Evolutionary conservation across 2,888 invertebrate species (phyloP), one percentile per base, ranked within the genome.

Genomic region (Oxytorus armatus): DNA sequence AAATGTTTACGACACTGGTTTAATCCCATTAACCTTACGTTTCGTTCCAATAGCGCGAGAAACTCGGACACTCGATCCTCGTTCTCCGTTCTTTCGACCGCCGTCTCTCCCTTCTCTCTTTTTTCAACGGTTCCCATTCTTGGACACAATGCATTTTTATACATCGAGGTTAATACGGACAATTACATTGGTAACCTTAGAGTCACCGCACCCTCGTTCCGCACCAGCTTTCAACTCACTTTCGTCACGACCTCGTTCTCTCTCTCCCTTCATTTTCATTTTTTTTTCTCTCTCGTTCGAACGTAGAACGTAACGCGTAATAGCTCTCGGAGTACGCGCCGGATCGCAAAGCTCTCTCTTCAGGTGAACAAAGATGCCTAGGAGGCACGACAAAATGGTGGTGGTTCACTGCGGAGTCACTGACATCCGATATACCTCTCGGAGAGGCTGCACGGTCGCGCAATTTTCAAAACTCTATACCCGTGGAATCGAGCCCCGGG

Each of bases 11-110:
- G 49, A 70, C 66, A 81, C 65, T 65, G 79, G 75, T 83, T 83
- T 86, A 88, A 88, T 87, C 85, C 85, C 88, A 86, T 87, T 87
- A 87, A 87, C 84, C 84, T 83, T 78, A 79, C 81, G 83, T 83
- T 85, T 85, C 82, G 80, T 84, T 85, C 84, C 85, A 86, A 88
- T 89, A 85, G 83, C 84, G 73, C 29, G 55, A 69, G 72, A 68
- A 61, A 23, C 74, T 70, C 70, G 59, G 82, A 84, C 83, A 86
- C 76, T 82, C 81, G 85, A 85, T 85, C 69, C 74, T 74, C 61
- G 77, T 49, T 72, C 69, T 39, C 16, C 21, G 33, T 66, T 49
- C 33, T 53, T 72, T 78, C 49, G n/a, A 44, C 47, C 55, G 18
- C 53, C 44, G 63, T 74, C 66, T 65, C 68, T 33, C 55, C 16